phyloP scores from a whole-genome alignment of 2,113 vertebrate genomes.

The Ammodytes marinus region DNA sequence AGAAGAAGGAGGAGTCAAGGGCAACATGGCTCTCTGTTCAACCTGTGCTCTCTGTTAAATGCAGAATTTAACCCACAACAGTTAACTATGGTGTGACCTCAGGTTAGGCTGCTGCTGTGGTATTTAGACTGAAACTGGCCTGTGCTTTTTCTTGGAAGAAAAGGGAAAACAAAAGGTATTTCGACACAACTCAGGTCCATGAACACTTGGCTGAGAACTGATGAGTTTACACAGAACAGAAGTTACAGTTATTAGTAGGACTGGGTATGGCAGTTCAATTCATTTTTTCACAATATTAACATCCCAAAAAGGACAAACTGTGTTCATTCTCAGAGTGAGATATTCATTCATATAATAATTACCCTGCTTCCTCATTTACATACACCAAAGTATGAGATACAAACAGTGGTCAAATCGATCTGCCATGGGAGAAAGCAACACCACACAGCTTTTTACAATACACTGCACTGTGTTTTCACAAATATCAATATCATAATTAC shows the following conservation, averaged over 20 bases:
- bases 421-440: neutral
- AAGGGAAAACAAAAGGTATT: neutral
- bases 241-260: neutral
- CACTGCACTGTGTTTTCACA: conserved; percentile 1
- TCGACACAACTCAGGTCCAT: neutral
- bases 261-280: no score
- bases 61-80: neutral
- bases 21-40: no score
- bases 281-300: neutral
- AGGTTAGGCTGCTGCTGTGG: neutral
- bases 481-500: no score
- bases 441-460: neutral
- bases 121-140: neutral
- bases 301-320: neutral
- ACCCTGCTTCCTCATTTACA: neutral
- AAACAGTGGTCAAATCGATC: neutral
- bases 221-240: conserved; percentile 1
- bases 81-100: neutral
- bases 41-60: neutral
- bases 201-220: neutral
- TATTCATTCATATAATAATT: neutral
- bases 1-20: neutral
- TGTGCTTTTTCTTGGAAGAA: neutral
- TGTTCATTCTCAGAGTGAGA: neutral
- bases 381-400: neutral